Percentiles rank a stretch among this genome's conserved stretches.
Evolutionary conservation across 2,888 invertebrate genomes (phyloP).

Genomic region (Tenthredo amoena): DNA sequence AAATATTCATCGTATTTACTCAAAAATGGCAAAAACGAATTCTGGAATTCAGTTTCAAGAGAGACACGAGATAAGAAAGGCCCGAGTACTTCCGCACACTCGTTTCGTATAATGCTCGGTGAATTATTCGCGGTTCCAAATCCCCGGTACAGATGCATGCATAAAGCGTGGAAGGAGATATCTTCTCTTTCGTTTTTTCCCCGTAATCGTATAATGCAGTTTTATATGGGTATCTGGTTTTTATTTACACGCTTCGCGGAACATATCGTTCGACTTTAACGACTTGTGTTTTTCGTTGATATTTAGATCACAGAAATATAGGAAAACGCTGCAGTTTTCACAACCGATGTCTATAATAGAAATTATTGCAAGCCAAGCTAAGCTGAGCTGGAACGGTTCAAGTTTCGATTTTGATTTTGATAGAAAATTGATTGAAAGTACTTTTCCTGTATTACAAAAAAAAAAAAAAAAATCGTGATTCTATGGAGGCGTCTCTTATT

Average conservation of each 20-base stretch:
- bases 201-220: slow-evolving; percentile 29
- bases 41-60: neutral
- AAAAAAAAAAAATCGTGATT: neutral
- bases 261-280: slow-evolving; percentile 8
- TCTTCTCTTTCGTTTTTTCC: neutral
- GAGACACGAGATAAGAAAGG: neutral
- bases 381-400: neutral
- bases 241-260: slow-evolving; percentile 6
- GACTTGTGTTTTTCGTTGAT: neutral
- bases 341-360: neutral
- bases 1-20: neutral
- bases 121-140: neutral
- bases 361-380: no score
- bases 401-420: neutral
- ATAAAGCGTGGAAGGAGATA: neutral
- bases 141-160: neutral
- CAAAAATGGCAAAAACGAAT: neutral
- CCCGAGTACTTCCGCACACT: neutral
- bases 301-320: neutral
- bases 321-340: neutral
- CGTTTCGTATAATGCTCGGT: neutral
- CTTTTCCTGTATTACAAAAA: neutral
- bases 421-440: neutral
- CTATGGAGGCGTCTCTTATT: neutral
- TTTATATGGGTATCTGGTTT: slow-evolving; percentile 17